phyloP scores from a whole-genome alignment of 2,797 vertebrate genomes.

The Nasua narica region DNA sequence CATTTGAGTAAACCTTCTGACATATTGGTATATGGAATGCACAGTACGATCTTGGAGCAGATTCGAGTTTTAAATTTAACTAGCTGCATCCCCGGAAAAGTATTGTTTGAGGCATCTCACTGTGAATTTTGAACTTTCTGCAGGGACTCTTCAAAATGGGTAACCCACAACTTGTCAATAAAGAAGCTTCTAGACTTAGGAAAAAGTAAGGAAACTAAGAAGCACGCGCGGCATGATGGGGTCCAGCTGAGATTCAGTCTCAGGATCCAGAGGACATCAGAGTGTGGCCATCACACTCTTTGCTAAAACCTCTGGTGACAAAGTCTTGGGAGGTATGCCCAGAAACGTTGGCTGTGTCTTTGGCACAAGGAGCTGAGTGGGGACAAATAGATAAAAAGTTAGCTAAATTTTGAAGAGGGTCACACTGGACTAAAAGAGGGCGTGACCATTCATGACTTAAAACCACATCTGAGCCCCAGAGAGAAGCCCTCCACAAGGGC shows the following conservation, averaged over 20 bases:
- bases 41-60: conserved; percentile 21
- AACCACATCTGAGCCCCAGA: not conserved
- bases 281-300: fast-evolving
- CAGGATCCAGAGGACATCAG: fast-evolving
- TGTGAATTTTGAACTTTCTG: conserved; percentile 4
- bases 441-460: fast-evolving
- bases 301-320: not conserved
- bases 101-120: not conserved
- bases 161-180: not conserved
- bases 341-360: not conserved
- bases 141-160: not conserved
- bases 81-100: conserved; percentile 12
- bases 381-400: not conserved
- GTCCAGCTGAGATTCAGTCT: not conserved
- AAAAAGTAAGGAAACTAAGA: not conserved
- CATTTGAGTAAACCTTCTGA: conserved; percentile 50
- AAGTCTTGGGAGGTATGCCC: not conserved
- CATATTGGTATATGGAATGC: conserved; percentile 15
- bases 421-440: no score
- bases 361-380: no score
- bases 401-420: no score
- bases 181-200: not conserved
- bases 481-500: not conserved
- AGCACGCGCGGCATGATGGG: no score
- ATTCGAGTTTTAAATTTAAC: conserved; percentile 36